These are phyloP conservation scores for Centropus bengalensis DNA, from an alignment of 2,113 vertebrate genomes.

Conservation along the genomic window DNA sequence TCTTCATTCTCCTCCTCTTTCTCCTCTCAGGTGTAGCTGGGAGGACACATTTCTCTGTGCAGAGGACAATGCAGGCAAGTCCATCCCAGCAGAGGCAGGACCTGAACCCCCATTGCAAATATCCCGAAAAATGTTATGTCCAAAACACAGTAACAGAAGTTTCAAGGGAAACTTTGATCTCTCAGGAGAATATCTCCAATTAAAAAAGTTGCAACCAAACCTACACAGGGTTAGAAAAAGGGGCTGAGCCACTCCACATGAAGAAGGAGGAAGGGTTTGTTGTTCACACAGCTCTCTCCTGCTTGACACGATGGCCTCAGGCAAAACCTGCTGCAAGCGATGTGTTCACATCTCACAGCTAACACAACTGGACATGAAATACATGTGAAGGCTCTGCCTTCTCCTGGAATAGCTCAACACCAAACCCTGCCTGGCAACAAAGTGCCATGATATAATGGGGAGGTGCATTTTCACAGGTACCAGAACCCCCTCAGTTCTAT, in stretches of 20 bases:
- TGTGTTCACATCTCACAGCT: fast-evolving
- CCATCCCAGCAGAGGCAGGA: background rate
- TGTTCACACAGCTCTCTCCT: background rate
- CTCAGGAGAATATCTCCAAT: background rate
- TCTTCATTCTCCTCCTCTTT: background rate
- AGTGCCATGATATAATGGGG: background rate
- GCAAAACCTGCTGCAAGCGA: background rate
- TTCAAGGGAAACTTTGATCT: background rate
- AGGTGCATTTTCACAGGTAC: background rate
- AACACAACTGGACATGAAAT: background rate
- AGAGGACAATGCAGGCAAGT: fast-evolving
- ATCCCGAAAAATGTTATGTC: background rate
- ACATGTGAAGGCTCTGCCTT: background rate
- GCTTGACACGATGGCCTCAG: background rate
- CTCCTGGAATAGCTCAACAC: background rate
- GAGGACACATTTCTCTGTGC: background rate
- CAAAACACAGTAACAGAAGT: background rate
- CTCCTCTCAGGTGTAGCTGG: background rate
- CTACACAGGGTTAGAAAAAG: background rate
- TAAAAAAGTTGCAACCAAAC: background rate
- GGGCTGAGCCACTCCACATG: background rate
- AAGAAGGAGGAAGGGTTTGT: background rate
- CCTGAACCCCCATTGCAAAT: background rate
- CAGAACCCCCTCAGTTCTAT: background rate
- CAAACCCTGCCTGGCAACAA: background rate